A percentile compares a stretch with the other conserved stretches of the same genome.
Conservation (phyloP, 2,113 vertebrate genomes). For the Archocentrus centrarchus region DNA sequence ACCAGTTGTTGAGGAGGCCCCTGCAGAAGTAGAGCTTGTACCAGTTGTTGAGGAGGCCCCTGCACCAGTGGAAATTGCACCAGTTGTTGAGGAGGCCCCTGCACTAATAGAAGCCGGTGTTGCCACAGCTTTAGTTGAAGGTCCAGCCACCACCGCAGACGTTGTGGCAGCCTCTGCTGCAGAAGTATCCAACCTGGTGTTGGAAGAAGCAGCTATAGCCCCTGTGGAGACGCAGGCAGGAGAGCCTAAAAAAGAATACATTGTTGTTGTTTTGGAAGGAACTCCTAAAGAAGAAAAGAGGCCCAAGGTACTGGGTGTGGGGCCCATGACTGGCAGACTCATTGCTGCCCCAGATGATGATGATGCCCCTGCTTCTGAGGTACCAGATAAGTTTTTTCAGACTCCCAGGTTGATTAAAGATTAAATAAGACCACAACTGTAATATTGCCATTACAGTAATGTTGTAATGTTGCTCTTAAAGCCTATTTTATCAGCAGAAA, state of each 20-base stretch:
- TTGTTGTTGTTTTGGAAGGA: constrained; percentile 80
- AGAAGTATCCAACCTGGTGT: neutral
- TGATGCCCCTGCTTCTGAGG: constrained; percentile 50
- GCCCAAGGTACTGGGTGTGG: constrained; percentile 75
- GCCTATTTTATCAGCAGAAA: too few relatives aligned
- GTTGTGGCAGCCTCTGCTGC: neutral
- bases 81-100: neutral
- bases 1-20: neutral
- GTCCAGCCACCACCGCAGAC: constrained; percentile 25
- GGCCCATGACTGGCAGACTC: constrained; percentile 65
- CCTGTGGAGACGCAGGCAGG: constrained; percentile 12
- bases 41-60: neutral
- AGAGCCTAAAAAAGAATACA: constrained; percentile 66
- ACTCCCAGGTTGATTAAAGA: neutral
- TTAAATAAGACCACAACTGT: too few relatives aligned
- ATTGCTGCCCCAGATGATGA: constrained; percentile 74
- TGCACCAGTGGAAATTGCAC: neutral
- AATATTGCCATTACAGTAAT: too few relatives aligned
- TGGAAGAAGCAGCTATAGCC: neutral
- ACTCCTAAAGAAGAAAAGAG: constrained; percentile 67
- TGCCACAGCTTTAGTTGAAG: neutral
- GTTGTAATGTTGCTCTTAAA: too few relatives aligned
- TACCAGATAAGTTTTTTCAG: constrained; percentile 44
- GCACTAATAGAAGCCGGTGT: neutral
- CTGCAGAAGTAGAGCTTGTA: too few relatives aligned